These are phyloP conservation scores for Drosophila melanica DNA, from an alignment of 1,140 invertebrate species.

Conservation along the genomic window DNA sequence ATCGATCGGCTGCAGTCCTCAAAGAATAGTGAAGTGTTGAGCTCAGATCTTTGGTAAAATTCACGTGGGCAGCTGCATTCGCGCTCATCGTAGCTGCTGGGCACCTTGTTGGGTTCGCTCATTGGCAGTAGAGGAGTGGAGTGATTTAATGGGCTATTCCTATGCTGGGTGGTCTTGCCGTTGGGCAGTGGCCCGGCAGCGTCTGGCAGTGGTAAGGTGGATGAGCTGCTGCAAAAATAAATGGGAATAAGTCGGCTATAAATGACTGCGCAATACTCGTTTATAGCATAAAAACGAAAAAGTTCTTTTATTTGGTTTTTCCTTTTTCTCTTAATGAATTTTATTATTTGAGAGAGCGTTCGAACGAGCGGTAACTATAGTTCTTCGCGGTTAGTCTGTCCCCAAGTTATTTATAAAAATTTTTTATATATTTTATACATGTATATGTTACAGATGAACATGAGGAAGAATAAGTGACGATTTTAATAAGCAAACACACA, in stretches of 20 bases:
- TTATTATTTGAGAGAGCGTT: background rate
- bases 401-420: no score
- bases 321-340: no score
- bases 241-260: background rate
- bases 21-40: conserved; percentile 87
- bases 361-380: no score
- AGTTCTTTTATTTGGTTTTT: no score
- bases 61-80: conserved; percentile 70
- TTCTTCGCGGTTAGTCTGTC: no score
- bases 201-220: conserved; percentile 62
- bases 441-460: background rate
- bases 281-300: no score
- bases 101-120: conserved; percentile 44
- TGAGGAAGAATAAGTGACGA: background rate
- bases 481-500: conserved; percentile 16
- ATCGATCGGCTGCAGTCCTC: conserved; percentile 88
- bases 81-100: conserved; percentile 63
- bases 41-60: conserved; percentile 59
- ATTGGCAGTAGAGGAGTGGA: conserved; percentile 71
- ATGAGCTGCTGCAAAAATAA: conserved; percentile 44
- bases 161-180: conserved; percentile 46
- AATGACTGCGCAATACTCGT: no score
- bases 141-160: conserved; percentile 37
- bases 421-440: no score
- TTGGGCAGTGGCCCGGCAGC: conserved; percentile 45